Evolutionary conservation across 2,888 invertebrate genomes (phyloP).

Genomic region (Pristionchus mayeri): DNA sequence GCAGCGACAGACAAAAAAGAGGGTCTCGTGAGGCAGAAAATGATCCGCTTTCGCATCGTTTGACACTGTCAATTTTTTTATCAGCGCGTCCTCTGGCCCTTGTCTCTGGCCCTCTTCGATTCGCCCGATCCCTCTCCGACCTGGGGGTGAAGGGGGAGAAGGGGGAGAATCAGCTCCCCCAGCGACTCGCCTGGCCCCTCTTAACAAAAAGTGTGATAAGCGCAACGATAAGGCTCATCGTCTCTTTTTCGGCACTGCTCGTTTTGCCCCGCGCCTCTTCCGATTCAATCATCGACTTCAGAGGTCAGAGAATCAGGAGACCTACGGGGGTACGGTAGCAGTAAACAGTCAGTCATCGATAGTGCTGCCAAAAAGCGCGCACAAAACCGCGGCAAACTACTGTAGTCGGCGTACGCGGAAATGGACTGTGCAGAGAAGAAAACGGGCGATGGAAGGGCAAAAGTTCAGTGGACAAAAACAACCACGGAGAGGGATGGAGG

Average conservation of each 20-base stretch:
- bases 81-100: not conserved
- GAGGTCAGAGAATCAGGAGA: too few relatives aligned
- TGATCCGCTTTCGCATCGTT: not conserved
- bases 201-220: slow-evolving; percentile 41
- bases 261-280: not conserved
- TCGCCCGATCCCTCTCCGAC: not conserved
- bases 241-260: not conserved
- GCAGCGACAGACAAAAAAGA: not conserved
- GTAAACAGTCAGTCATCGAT: not conserved
- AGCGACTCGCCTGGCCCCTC: not conserved
- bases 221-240: not conserved
- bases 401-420: slow-evolving; percentile 13
- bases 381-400: not conserved
- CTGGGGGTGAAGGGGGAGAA: slow-evolving; percentile 17
- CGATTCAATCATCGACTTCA: not conserved
- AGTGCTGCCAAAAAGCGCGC: not conserved
- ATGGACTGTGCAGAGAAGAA: not conserved
- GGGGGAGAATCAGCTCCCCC: not conserved
- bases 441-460: slow-evolving; percentile 12
- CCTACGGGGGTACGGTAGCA: not conserved
- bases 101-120: not conserved
- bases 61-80: slow-evolving; percentile 40
- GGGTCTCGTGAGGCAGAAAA: slow-evolving; percentile 1
- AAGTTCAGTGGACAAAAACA: slow-evolving; percentile 32
- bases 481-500: not conserved